Percentiles rank a stretch among this genome's conserved stretches.
phyloP scores from a whole-genome alignment of 2,113 vertebrate genomes.

The Psilopsiagon aymara region DNA sequence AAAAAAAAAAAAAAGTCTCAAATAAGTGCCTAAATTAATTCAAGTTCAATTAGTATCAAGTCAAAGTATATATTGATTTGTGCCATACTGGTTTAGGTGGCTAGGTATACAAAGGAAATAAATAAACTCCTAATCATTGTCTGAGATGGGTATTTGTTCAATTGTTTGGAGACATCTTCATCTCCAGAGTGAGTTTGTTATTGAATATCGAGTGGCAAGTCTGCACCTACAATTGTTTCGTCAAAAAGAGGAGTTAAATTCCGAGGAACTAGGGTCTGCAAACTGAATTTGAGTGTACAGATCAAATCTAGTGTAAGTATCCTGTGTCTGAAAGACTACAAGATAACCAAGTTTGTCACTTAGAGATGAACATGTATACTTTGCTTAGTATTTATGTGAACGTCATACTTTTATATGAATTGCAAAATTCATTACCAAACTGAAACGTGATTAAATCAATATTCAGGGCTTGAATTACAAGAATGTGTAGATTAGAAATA shows the following conservation, averaged over 20 bases:
- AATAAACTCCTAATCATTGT: not conserved
- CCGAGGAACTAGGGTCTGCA: not conserved
- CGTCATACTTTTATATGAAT: not conserved
- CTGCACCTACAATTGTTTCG: not conserved
- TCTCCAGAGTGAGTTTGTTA: not conserved
- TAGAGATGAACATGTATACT: not conserved
- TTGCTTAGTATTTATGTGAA: not conserved
- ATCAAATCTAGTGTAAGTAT: not conserved
- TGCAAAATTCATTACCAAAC: not conserved
- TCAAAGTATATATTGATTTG: not conserved
- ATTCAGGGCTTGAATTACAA: not conserved
- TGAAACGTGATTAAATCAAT: not conserved
- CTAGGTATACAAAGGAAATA: not conserved
- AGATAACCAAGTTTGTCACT: not conserved
- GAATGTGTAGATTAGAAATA: not conserved
- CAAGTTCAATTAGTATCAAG: not conserved
- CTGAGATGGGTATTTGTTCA: not conserved
- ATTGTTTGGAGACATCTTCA: not conserved
- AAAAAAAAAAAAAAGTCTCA: not conserved
- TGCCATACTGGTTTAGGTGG: not conserved
- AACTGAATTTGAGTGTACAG: constrained; percentile 7
- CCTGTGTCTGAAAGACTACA: not conserved
- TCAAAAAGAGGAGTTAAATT: not conserved
- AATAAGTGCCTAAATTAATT: not conserved
- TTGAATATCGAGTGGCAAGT: not conserved